These are phyloP conservation scores for Limenitis camilla DNA, from an alignment of 2,888 invertebrate genomes.

Conservation along the genomic window DNA sequence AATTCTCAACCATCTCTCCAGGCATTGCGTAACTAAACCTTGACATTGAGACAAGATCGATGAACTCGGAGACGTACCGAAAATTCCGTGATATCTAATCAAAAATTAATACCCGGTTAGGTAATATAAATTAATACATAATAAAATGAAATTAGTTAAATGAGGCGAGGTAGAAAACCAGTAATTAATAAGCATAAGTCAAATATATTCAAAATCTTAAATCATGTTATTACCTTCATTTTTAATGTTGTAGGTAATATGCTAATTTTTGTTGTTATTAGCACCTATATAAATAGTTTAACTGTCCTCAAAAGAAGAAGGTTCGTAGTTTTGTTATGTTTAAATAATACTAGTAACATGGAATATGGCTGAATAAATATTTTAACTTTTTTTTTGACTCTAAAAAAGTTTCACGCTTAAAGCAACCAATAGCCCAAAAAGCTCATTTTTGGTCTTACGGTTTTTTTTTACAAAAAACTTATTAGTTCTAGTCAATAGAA, in stretches of 20 bases:
- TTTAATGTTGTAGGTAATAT: not conserved
- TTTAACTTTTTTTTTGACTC: too few species aligned
- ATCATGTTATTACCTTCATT: conserved; percentile 2
- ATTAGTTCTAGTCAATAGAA: too few species aligned
- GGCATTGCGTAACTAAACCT: conserved; percentile 12
- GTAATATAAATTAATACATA: conserved; percentile 1
- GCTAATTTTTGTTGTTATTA: not conserved
- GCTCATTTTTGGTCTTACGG: too few species aligned
- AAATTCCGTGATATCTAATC: not conserved
- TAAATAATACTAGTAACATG: too few species aligned
- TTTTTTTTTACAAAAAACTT: too few species aligned
- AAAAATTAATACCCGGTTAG: conserved; percentile 1
- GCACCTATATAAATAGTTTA: too few species aligned
- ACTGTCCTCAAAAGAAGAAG: too few species aligned
- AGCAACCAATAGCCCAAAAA: too few species aligned
- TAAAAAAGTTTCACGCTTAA: too few species aligned
- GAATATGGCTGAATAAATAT: too few species aligned
- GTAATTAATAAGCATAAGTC: not conserved
- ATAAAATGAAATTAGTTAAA: conserved; percentile 4
- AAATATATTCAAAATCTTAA: conserved; percentile 2
- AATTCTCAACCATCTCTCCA: conserved; percentile 6
- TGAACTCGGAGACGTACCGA: conserved; percentile 7
- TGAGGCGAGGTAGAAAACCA: conserved; percentile 5
- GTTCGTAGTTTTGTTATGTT: too few species aligned
- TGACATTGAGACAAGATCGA: conserved; percentile 18